Conservation (phyloP, 2,797 vertebrate genomes). For the Leucoraja ocellata region DNA sequence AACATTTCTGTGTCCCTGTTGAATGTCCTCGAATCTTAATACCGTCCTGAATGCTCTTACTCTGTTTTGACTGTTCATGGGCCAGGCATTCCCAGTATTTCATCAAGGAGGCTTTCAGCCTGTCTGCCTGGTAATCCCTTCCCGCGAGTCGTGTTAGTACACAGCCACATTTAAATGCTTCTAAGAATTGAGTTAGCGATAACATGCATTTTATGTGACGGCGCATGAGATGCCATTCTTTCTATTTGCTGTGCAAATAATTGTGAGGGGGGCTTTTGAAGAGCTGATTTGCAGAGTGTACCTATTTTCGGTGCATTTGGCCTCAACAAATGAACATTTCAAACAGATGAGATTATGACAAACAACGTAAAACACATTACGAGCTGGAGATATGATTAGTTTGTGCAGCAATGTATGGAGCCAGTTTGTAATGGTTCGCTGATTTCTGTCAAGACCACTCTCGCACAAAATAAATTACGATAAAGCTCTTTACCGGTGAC, state of each 20-base stretch:
- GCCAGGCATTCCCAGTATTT: too few relatives aligned
- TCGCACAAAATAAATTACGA: neutral
- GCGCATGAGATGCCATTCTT: neutral
- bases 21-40: too few relatives aligned
- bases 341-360: neutral
- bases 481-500: neutral
- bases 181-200: neutral
- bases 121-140: too few relatives aligned
- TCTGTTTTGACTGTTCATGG: too few relatives aligned
- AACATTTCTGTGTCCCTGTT: too few relatives aligned
- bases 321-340: neutral
- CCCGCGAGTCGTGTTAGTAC: neutral
- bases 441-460: neutral
- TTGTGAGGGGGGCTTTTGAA: neutral
- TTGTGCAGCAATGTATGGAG: neutral
- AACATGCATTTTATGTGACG: neutral
- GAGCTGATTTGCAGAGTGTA: neutral
- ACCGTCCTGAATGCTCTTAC: too few relatives aligned
- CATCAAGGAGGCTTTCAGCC: too few relatives aligned
- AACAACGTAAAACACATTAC: neutral
- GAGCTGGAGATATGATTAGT: neutral
- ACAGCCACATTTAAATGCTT: neutral
- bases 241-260: neutral
- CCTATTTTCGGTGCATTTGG: neutral
- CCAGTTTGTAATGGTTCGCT: neutral